Conservation (phyloP, 2,888 invertebrate species). For the Drosophila quinaria region DNA sequence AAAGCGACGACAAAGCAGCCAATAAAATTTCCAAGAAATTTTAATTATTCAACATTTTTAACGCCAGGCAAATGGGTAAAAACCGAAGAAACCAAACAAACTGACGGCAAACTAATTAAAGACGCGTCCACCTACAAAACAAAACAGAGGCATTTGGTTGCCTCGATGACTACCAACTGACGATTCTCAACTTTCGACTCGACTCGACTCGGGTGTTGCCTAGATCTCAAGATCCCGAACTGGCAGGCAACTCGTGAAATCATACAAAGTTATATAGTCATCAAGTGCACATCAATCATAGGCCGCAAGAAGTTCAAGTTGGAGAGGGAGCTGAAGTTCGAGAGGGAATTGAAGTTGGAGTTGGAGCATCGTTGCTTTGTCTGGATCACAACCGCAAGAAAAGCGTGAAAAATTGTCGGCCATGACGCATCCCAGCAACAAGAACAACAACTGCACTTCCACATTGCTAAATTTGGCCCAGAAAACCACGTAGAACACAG, state of each 20-base stretch:
- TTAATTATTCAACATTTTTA: slow-evolving; percentile 80
- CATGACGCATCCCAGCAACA: slow-evolving; percentile 66
- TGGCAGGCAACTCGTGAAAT: slow-evolving; percentile 58
- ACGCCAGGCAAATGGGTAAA: slow-evolving; percentile 70
- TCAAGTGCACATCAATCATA: slow-evolving; percentile 83
- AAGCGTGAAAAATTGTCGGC: slow-evolving; percentile 81
- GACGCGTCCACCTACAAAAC: slow-evolving; percentile 78
- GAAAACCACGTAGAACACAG: slow-evolving; percentile 39
- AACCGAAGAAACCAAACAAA: slow-evolving; percentile 32
- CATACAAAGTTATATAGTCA: slow-evolving; percentile 83
- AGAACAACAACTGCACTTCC: slow-evolving; percentile 57
- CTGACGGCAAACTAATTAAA: slow-evolving; percentile 75
- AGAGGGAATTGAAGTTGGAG: slow-evolving; percentile 14
- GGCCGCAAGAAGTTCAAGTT: slow-evolving; percentile 57
- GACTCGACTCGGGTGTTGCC: slow-evolving; percentile 10
- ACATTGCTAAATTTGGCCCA: slow-evolving; percentile 74
- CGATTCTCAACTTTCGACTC: slow-evolving; percentile 22
- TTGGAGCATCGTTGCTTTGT: slow-evolving; percentile 53
- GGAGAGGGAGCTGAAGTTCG: too few species aligned
- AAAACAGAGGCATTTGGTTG: slow-evolving; percentile 35
- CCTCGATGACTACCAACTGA: slow-evolving; percentile 8
- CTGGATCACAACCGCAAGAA: slow-evolving; percentile 61
- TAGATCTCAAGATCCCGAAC: slow-evolving; percentile 13
- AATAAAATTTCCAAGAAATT: slow-evolving; percentile 78
- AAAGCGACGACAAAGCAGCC: slow-evolving; percentile 57